Conservation (phyloP, 2,797 vertebrate genomes). For the Meda fulgida region DNA sequence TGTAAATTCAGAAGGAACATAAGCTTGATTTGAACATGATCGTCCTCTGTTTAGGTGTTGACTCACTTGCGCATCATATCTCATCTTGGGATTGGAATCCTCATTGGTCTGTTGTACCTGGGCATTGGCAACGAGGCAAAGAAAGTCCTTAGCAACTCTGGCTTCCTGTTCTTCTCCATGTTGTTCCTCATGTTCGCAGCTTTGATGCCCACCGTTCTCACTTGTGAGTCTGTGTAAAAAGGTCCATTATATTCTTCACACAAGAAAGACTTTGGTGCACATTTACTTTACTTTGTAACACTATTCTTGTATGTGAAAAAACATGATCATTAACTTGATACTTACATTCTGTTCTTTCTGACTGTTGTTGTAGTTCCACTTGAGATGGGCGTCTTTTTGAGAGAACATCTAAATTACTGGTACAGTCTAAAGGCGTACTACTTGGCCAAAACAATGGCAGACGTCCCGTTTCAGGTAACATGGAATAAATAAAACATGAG, state of each 20-base stretch:
- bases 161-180: conserved; percentile 98
- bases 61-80: conserved; percentile 92
- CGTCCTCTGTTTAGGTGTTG: conserved; percentile 81
- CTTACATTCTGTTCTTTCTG: not conserved
- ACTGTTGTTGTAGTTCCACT: conserved; percentile 83
- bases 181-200: conserved; percentile 90
- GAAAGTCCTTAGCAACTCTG: conserved; percentile 91
- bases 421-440: conserved; percentile 97
- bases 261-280: not conserved
- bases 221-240: conserved; percentile 77
- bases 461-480: conserved; percentile 90
- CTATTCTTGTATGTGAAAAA: not conserved
- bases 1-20: not conserved
- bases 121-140: conserved; percentile 93
- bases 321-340: not conserved
- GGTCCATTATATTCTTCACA: not conserved
- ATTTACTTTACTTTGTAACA: not conserved
- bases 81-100: conserved; percentile 89
- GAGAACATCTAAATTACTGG: conserved; percentile 95
- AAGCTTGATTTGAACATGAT: not conserved
- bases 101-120: conserved; percentile 94
- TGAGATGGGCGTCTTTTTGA: conserved; percentile 80
- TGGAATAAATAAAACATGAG: not conserved
- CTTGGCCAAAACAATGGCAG: conserved; percentile 95
- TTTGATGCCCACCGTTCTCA: conserved; percentile 89